These are phyloP conservation scores for Montipora foliosa DNA, from an alignment of 64 coral and sea anemone genomes.

Conservation along the genomic window DNA sequence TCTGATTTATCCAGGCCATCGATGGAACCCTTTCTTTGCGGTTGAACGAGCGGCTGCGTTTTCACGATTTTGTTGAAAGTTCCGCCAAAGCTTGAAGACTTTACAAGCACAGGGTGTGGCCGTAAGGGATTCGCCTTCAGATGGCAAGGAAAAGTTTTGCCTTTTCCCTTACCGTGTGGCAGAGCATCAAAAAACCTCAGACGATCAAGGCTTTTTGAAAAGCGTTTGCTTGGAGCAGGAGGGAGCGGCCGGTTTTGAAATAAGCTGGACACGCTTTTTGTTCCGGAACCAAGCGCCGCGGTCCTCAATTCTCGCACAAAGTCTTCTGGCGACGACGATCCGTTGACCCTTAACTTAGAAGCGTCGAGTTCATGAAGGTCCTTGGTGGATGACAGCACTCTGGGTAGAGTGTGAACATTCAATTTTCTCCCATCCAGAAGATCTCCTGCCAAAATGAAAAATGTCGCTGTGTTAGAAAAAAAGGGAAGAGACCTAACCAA, in stretches of 20 bases:
- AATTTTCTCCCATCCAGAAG: constrained; percentile 13
- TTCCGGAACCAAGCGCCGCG: constrained; percentile 23
- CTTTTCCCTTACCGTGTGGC: constrained; percentile 54
- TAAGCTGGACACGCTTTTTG: constrained; percentile 78
- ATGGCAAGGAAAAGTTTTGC: constrained; percentile 16
- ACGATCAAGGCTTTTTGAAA: constrained; percentile 93
- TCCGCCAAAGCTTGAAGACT: constrained; percentile 88
- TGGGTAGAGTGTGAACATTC: constrained; percentile 24
- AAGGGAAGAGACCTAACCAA: no score
- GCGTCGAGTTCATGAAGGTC: constrained; percentile 41
- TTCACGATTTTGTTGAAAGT: constrained; percentile 67
- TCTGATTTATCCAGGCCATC: constrained; percentile 49
- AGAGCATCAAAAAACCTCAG: constrained; percentile 78
- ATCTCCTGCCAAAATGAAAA: constrained; percentile 31
- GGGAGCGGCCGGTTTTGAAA: constrained; percentile 86
- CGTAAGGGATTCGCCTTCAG: not conserved
- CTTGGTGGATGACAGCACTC: constrained; percentile 39
- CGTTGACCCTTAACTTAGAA: constrained; percentile 2
- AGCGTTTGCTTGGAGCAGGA: constrained; percentile 76
- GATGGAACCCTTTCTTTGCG: constrained; percentile 51
- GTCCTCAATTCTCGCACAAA: not conserved
- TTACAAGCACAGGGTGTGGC: constrained; percentile 52
- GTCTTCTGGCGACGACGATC: not conserved
- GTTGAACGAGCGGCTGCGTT: constrained; percentile 19
- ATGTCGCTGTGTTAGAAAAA: no score